Conservation (phyloP, 2,113 vertebrate species). For the Callorhinus ursinus region DNA sequence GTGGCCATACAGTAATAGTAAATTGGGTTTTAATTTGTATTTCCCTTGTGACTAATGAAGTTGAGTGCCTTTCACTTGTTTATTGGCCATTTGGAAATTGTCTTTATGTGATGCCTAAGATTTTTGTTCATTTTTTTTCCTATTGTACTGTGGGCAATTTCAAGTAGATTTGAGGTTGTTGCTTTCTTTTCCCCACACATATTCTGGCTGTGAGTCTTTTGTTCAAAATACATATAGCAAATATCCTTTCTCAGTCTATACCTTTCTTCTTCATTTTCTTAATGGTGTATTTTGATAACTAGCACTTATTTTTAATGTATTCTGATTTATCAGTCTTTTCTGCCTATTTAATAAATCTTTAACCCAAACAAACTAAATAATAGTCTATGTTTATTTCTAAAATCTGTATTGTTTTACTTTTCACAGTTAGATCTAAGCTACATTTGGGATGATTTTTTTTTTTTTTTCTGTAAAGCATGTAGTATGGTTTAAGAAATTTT, state of each 20-base stretch:
- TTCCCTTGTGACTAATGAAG: background rate
- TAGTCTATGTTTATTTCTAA: background rate
- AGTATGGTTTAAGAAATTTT: background rate
- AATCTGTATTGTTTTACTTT: background rate
- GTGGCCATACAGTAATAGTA: background rate
- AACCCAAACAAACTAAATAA: background rate
- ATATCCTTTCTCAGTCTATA: background rate
- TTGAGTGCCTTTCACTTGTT: constrained; percentile 7
- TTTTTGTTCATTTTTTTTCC: background rate
- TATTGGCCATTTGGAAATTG: background rate
- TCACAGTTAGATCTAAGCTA: background rate
- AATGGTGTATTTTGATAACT: background rate
- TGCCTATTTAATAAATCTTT: background rate
- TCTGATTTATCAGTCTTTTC: background rate
- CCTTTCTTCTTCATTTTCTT: background rate
- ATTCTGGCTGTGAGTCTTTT: background rate
- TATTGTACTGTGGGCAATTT: background rate
- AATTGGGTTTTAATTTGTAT: background rate
- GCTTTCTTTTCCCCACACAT: background rate
- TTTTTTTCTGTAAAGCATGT: background rate
- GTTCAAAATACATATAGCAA: background rate
- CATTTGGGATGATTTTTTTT: background rate
- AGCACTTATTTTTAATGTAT: background rate
- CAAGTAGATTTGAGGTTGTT: background rate
- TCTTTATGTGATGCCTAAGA: background rate